Percentiles rank a stretch among this genome's conserved stretches.
phyloP scores from a whole-genome alignment of 2,113 vertebrate species.

The Crypturellus undulatus region DNA sequence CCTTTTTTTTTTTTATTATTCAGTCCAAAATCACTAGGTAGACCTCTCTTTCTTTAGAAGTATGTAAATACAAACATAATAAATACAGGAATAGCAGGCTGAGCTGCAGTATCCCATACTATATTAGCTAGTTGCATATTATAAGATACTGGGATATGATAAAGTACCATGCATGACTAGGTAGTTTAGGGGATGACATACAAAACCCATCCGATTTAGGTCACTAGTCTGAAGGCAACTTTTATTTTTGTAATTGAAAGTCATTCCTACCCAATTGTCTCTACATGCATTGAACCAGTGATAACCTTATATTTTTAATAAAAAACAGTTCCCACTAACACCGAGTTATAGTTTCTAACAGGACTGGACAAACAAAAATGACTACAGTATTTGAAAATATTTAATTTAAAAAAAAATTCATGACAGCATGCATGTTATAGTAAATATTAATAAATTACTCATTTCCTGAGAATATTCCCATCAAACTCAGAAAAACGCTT shows the following conservation, averaged over 20 bases:
- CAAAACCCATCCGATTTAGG: conserved; percentile 21
- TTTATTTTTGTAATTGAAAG: neutral
- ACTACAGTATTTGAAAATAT: neutral
- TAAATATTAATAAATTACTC: neutral
- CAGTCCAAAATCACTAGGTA: neutral
- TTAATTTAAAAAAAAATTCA: neutral
- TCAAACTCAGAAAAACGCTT: neutral
- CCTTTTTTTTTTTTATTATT: neutral
- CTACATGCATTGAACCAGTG: neutral
- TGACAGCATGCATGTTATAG: neutral
- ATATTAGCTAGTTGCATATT: neutral
- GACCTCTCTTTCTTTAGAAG: neutral
- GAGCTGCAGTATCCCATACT: neutral
- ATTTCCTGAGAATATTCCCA: neutral
- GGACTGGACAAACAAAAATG: neutral
- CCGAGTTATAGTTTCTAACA: neutral
- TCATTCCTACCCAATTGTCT: neutral
- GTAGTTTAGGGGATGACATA: neutral
- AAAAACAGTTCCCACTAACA: neutral
- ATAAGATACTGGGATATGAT: neutral
- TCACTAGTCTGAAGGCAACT: neutral
- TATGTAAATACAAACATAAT: neutral
- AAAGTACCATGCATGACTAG: neutral
- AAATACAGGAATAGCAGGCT: neutral
- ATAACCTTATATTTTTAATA: neutral